Conservation (phyloP, 2,113 vertebrate species). For the Cynocephalus volans region DNA sequence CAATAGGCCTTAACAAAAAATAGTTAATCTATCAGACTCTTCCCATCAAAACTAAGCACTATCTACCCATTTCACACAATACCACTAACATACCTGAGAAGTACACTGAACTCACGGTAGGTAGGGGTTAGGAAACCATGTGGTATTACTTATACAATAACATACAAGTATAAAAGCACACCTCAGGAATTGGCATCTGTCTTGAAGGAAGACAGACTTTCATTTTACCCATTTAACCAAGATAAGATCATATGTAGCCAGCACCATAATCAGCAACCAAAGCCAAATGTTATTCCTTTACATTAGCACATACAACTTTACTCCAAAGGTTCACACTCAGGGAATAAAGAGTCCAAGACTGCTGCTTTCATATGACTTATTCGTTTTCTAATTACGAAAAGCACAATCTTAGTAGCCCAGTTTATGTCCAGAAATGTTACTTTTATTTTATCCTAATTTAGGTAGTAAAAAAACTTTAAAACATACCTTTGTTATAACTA, state of each 20-base stretch:
- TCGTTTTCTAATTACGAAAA: background rate
- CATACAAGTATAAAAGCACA: background rate
- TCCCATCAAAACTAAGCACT: slow-evolving; percentile 31
- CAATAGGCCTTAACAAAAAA: background rate
- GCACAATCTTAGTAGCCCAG: background rate
- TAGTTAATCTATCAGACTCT: background rate
- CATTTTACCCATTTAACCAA: background rate
- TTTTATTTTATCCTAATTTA: slow-evolving; percentile 33
- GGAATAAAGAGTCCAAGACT: background rate
- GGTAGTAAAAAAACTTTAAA: slow-evolving; percentile 30
- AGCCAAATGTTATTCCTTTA: background rate
- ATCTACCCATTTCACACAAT: background rate
- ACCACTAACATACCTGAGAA: background rate
- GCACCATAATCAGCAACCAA: slow-evolving; percentile 32
- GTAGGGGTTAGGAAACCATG: background rate
- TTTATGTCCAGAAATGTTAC: slow-evolving; percentile 38
- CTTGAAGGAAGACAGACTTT: background rate
- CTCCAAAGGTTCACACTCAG: background rate
- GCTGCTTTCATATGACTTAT: background rate
- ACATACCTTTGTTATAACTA: background rate
- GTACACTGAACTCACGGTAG: background rate
- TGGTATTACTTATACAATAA: background rate
- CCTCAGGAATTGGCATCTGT: background rate
- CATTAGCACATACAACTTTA: background rate
- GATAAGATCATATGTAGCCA: background rate